These are phyloP conservation scores for Emmelina monodactyla DNA, from an alignment of 2,888 invertebrate genomes.

Conservation along the genomic window DNA sequence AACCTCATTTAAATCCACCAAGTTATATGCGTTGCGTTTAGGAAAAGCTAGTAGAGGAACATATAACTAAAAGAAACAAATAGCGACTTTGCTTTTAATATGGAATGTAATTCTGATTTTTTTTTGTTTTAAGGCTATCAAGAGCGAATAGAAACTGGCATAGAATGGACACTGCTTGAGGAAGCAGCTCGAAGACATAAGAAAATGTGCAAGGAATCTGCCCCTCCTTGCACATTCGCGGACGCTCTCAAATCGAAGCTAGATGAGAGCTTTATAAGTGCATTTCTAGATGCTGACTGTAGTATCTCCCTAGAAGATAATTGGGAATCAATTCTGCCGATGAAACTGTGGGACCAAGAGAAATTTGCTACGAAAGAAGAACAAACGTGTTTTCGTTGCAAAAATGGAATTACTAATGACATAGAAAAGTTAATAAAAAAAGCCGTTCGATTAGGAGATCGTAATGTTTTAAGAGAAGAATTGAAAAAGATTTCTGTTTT, in stretches of 20 bases:
- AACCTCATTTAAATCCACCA: too few relatives aligned
- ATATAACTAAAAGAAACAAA: too few relatives aligned
- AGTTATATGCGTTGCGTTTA: too few relatives aligned
- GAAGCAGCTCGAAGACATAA: slow-evolving; percentile 31
- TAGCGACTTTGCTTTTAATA: too few relatives aligned
- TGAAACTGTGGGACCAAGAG: slow-evolving; percentile 45
- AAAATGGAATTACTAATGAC: slow-evolving; percentile 38
- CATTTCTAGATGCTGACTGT: slow-evolving; percentile 34
- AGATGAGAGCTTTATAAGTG: slow-evolving; percentile 30
- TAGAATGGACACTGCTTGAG: slow-evolving; percentile 41
- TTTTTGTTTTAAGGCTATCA: slow-evolving; percentile 30
- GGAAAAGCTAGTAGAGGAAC: too few relatives aligned
- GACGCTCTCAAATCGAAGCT: slow-evolving; percentile 38
- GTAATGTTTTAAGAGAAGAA: slow-evolving; percentile 27
- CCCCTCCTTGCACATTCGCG: slow-evolving; percentile 27
- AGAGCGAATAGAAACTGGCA: slow-evolving; percentile 37
- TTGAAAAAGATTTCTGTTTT: slow-evolving; percentile 30
- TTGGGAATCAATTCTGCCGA: slow-evolving; percentile 38
- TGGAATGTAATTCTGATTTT: too few relatives aligned
- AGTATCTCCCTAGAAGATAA: slow-evolving; percentile 32
- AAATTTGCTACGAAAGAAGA: slow-evolving; percentile 39
- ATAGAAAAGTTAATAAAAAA: slow-evolving; percentile 32
- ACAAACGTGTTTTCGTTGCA: slow-evolving; percentile 35
- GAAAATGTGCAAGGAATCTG: slow-evolving; percentile 24
- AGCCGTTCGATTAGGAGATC: slow-evolving; percentile 27